Evolutionary conservation across 2,113 vertebrate genomes (phyloP).

Genomic region (Oreotrochilus melanogaster): DNA sequence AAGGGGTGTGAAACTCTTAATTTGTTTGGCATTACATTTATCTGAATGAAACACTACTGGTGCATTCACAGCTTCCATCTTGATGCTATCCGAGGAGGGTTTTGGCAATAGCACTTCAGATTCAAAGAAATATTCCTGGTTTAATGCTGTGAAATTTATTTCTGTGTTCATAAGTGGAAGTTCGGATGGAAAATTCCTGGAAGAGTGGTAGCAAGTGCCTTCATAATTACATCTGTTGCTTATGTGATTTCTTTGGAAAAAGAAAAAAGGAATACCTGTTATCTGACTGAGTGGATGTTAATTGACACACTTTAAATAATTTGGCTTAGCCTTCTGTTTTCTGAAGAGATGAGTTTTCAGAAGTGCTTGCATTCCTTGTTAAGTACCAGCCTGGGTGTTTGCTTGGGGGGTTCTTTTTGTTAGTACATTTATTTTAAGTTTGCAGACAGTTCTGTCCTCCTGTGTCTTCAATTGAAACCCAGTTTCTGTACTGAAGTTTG

Average conservation of each 20-base stretch:
- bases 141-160: background rate
- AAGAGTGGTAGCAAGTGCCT: background rate
- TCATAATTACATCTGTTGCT: background rate
- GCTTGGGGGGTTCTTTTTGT: background rate
- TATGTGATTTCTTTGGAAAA: background rate
- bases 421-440: background rate
- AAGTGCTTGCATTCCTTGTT: background rate
- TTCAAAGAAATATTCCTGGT: background rate
- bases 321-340: background rate
- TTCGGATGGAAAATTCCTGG: background rate
- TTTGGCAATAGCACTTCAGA: background rate
- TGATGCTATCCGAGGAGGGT: background rate
- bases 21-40: background rate
- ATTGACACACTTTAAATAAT: background rate
- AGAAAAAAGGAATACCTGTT: background rate
- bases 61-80: background rate
- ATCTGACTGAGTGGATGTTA: background rate
- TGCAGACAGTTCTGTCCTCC: background rate
- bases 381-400: background rate
- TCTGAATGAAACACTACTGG: background rate
- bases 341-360: background rate
- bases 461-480: background rate
- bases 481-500: background rate
- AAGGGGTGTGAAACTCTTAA: background rate
- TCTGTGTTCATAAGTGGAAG: background rate